These are phyloP conservation scores for Musca domestica DNA, from an alignment of 1,140 invertebrate species.

Conservation along the genomic window DNA sequence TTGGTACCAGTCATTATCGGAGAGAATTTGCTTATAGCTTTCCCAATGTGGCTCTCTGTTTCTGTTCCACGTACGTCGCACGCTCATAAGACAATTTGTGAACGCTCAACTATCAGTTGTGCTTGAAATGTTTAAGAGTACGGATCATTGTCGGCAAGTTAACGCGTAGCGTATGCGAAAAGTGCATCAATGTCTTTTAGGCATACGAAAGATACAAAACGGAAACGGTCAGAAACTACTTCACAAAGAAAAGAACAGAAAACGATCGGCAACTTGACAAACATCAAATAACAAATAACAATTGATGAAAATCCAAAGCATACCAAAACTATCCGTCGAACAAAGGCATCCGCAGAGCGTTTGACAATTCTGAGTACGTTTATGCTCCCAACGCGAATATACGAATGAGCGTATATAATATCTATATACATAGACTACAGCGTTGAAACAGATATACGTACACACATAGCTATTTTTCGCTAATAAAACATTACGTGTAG, in stretches of 20 bases:
- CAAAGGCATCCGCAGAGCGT: too few species aligned
- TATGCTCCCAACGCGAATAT: neutral
- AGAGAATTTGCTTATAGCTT: neutral
- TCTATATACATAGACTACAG: too few species aligned
- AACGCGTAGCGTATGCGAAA: conserved; percentile 30
- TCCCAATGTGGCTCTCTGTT: neutral
- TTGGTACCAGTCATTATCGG: neutral
- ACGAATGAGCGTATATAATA: too few species aligned
- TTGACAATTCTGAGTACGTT: too few species aligned
- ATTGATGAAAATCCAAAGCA: neutral
- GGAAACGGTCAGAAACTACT: conserved; percentile 1
- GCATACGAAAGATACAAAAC: conserved; percentile 5
- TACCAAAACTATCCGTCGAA: too few species aligned
- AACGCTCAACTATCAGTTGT: conserved; percentile 35
- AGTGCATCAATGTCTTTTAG: conserved; percentile 17
- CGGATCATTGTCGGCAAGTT: conserved; percentile 39
- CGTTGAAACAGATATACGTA: too few species aligned
- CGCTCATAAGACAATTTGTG: conserved; percentile 11
- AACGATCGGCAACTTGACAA: conserved; percentile 8
- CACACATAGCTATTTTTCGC: neutral
- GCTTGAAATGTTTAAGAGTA: conserved; percentile 51
- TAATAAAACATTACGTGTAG: too few species aligned
- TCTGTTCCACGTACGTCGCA: neutral
- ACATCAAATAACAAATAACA: conserved; percentile 12
- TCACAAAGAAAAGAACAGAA: neutral